These are phyloP conservation scores for Allobates femoralis DNA, from an alignment of 2,797 vertebrate genomes.

Conservation along the genomic window DNA sequence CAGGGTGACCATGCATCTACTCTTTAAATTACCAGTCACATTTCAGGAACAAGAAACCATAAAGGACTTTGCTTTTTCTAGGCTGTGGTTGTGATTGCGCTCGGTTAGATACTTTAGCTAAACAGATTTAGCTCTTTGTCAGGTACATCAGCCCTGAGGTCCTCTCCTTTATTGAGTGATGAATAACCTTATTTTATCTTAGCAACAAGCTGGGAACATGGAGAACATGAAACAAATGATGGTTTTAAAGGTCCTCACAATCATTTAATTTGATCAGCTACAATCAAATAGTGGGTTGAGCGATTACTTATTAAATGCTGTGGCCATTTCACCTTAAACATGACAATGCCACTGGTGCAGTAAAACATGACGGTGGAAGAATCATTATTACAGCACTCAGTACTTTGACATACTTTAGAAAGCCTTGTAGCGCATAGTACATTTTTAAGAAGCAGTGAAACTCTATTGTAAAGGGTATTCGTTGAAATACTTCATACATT, in stretches of 20 bases:
- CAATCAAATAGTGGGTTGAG: conserved; percentile 14
- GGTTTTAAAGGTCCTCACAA: conserved; percentile 20
- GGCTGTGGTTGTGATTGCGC: conserved; percentile 7
- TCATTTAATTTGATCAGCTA: conserved; percentile 35
- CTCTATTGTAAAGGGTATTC: neutral
- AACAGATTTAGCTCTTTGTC: conserved; percentile 31
- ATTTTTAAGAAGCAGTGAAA: neutral
- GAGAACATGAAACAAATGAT: conserved; percentile 5
- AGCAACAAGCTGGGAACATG: conserved; percentile 7
- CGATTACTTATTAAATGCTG: conserved; percentile 34
- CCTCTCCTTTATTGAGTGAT: conserved; percentile 37
- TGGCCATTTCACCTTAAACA: neutral
- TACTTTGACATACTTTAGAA: neutral
- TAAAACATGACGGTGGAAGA: neutral
- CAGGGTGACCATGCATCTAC: neutral
- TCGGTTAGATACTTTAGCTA: conserved; percentile 20
- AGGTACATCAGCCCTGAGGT: conserved; percentile 43
- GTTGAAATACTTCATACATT: neutral
- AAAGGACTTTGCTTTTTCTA: neutral
- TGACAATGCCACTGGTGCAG: neutral
- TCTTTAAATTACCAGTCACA: neutral
- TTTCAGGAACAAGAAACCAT: neutral
- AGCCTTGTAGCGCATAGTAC: neutral
- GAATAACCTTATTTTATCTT: conserved; percentile 37
- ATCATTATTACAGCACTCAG: neutral